A percentile compares a stretch with the other conserved stretches of the same genome.
Evolutionary conservation across 2,113 vertebrate genomes (phyloP).

Genomic region (Osmerus mordax): DNA sequence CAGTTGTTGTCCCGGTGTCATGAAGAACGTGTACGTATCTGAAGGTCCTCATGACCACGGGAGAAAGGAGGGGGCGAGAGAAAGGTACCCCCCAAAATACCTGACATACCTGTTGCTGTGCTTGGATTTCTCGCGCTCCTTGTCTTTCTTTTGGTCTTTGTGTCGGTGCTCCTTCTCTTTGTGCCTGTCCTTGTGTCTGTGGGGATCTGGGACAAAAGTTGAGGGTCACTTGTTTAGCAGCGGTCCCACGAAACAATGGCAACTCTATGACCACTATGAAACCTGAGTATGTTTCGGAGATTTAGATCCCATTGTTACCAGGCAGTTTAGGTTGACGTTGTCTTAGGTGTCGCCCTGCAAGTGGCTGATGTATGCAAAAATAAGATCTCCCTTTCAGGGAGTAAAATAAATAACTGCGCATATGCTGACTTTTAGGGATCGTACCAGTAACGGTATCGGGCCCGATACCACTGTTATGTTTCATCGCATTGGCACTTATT

Average conservation of each 20-base stretch:
- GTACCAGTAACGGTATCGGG: too few relatives aligned
- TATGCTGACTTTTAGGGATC: too few relatives aligned
- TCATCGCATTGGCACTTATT: too few relatives aligned
- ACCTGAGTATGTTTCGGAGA: not conserved
- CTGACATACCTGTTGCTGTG: constrained; percentile 87
- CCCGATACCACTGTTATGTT: too few relatives aligned
- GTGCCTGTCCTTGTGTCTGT: constrained; percentile 96
- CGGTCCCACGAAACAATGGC: not conserved
- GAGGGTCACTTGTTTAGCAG: constrained; percentile 10
- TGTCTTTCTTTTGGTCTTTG: constrained; percentile 97
- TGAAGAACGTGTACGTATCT: too few relatives aligned
- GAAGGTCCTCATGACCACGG: too few relatives aligned
- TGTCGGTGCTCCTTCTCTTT: constrained; percentile 94
- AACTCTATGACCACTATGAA: not conserved
- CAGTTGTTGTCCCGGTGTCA: too few relatives aligned
- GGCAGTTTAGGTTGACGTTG: not conserved
- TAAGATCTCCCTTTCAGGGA: not conserved
- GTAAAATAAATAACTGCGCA: too few relatives aligned
- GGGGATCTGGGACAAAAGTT: constrained; percentile 57
- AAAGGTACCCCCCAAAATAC: not conserved
- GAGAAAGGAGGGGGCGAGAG: not conserved
- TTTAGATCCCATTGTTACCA: not conserved
- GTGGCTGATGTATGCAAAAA: not conserved
- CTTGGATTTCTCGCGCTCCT: constrained; percentile 88
- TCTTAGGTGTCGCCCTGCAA: not conserved